Base-by-base conservation (phyloP, 2,797 vertebrate species). In the Leuciscus waleckii region DNA sequence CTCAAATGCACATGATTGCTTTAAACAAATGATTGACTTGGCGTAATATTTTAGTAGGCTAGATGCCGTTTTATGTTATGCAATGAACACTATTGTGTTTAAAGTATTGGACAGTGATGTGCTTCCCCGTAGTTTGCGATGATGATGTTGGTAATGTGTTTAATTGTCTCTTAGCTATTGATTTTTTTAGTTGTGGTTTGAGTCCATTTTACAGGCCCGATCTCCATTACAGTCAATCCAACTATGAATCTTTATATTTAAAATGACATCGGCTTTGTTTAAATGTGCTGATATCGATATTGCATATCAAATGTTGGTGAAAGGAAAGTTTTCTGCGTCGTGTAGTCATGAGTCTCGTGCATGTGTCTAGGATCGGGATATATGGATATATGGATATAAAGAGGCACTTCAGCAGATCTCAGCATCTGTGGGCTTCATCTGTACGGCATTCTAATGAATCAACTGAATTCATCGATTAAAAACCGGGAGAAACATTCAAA, bases 111-210 rank as follows among this genome's bases (percentile, higher is more conserved):
- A 93, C 91, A 92, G 94, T 90, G 89, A 82, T 89, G 88, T 84
- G 81, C 92, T 93, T 46, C 17, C 49, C 79, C 92, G 92, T 92
- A 93, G 89, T 91, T 92, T 90, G 90, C 92, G 90, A 92, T 91
- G 86, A 89, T 37, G 63, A 75, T 94, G 93, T 92, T 93, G 94
- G 93, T 95, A 94, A 95, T 95, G 93, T 94, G 92, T 94, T 95
- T 95, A 95, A 95, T 95, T 94, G 94, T 94, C 93, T 93, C 87
- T 84, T 93, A 16, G 46, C 46, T 49, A 95, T 95, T 94, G 95
- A 95, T 58, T 95, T 90, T 91, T 17, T 19, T 19, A 49, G 87
- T 88, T 87, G 93, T 90, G 92, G 91, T 93, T 93, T 69, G 87
- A 80, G 86, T 80, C 65, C 79, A 3, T 86, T 92, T 92, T 92